These are phyloP conservation scores for Chiroxiphia lanceolata DNA, from an alignment of 2,797 vertebrate genomes.

Conservation along the genomic window DNA sequence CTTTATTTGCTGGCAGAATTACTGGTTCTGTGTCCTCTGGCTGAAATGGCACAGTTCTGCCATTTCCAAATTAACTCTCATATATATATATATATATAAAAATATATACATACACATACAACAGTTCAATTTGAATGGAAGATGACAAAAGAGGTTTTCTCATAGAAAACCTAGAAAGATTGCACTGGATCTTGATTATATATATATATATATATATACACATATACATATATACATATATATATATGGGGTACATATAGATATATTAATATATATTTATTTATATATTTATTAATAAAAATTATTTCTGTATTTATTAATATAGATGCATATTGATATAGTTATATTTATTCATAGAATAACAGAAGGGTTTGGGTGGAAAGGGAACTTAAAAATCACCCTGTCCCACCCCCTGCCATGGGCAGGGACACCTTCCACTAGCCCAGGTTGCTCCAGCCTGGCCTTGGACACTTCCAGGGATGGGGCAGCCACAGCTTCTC, in stretches of 20 bases:
- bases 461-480: background rate
- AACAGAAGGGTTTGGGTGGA: background rate
- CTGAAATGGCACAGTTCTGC: background rate
- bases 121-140: background rate
- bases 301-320: too few species aligned
- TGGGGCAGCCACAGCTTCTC: background rate
- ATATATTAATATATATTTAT: background rate
- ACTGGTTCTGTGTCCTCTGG: background rate
- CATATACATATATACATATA: background rate
- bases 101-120: rapidly evolving
- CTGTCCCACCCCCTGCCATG: background rate
- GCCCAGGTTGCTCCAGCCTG: rapidly evolving
- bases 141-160: background rate
- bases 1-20: background rate
- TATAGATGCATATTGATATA: background rate
- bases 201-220: background rate
- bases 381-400: background rate
- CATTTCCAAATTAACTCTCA: background rate
- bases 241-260: background rate
- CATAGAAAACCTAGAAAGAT: background rate
- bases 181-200: background rate
- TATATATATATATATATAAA: too few species aligned
- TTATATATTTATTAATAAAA: too few species aligned
- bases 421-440: background rate
- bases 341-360: too few species aligned